phyloP scores from a whole-genome alignment of 2,113 vertebrate species.

The Aegithalos caudatus region DNA sequence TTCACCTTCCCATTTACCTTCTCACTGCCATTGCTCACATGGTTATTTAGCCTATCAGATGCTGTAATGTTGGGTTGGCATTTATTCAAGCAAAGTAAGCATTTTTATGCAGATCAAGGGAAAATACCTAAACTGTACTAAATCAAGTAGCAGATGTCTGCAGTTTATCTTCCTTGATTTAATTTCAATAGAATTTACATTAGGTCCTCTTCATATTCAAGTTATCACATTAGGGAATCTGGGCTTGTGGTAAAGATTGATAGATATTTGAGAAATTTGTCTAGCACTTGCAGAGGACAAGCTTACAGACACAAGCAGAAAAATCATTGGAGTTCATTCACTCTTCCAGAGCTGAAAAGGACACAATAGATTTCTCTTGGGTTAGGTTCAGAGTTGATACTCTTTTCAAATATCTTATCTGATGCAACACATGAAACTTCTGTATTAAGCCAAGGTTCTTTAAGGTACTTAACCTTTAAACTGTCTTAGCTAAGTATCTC shows the following conservation, averaged over 20 bases:
- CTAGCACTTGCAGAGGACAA: not conserved
- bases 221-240: slow-evolving; percentile 56
- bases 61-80: slow-evolving; percentile 21
- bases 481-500: not conserved
- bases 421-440: not conserved
- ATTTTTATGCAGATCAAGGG: slow-evolving; percentile 38
- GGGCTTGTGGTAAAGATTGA: not conserved
- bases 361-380: not conserved
- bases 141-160: slow-evolving; percentile 62
- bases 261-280: not conserved
- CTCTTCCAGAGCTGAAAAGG: not conserved
- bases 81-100: slow-evolving; percentile 32
- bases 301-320: not conserved
- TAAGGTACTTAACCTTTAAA: not conserved
- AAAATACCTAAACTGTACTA: slow-evolving; percentile 38
- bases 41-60: slow-evolving; percentile 33
- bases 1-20: slow-evolving; percentile 47
- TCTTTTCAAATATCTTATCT: not conserved
- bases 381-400: not conserved
- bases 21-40: slow-evolving; percentile 2
- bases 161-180: slow-evolving; percentile 65
- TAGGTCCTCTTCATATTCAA: slow-evolving; percentile 43
- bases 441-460: not conserved
- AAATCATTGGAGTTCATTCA: not conserved
- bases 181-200: slow-evolving; percentile 67